A percentile compares a stretch with the other conserved stretches of the same genome.
Conservation (phyloP, 2,113 vertebrate genomes). For the Petrocephalus microphthalmus region DNA sequence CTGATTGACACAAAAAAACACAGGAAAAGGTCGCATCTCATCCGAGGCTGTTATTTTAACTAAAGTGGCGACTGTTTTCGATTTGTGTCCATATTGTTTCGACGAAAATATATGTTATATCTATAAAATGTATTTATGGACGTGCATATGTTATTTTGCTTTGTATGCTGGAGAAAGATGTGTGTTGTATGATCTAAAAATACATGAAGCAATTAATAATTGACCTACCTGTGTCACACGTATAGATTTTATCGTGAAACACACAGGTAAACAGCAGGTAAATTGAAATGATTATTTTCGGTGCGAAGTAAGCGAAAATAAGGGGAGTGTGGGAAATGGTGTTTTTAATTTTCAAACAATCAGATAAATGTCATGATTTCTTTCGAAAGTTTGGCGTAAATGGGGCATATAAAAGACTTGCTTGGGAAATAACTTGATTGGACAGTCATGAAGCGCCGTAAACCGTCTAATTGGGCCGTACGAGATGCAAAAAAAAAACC, state of each 20-base stretch:
- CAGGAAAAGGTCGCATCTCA: not conserved
- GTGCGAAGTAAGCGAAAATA: not conserved
- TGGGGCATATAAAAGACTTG: not conserved
- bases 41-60: not conserved
- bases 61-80: not conserved
- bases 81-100: not conserved
- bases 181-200: not conserved
- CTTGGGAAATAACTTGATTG: constrained; percentile 48
- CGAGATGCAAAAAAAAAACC: constrained; percentile 48
- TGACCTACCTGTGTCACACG: not conserved
- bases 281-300: not conserved
- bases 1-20: not conserved
- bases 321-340: not conserved
- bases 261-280: not conserved
- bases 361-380: not conserved
- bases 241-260: not conserved
- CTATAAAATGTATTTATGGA: not conserved
- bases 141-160: not conserved
- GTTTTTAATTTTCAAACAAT: not conserved
- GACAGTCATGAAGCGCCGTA: constrained; percentile 67
- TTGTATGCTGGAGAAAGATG: not conserved
- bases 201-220: not conserved
- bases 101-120: not conserved
- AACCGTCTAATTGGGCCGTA: constrained; percentile 74
- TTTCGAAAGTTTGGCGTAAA: not conserved